Conservation (phyloP, 2,113 vertebrate species). For the Misgurnus anguillicaudatus region DNA sequence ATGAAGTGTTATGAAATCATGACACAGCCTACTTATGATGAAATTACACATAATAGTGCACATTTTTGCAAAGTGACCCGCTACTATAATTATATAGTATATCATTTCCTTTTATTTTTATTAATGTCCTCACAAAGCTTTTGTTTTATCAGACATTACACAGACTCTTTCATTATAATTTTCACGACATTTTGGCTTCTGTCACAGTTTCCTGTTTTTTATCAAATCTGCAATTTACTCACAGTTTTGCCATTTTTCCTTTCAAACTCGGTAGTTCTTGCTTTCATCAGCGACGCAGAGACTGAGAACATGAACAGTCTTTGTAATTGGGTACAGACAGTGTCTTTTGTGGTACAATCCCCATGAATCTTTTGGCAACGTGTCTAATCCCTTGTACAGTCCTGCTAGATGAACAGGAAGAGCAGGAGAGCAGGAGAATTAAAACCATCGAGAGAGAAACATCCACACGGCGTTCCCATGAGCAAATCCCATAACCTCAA, state of each 20-base stretch:
- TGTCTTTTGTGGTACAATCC: constrained; percentile 30
- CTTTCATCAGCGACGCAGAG: neutral
- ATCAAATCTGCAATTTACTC: constrained; percentile 7
- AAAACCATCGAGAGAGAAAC: neutral
- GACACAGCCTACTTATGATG: neutral
- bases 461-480: neutral
- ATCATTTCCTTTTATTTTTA: neutral
- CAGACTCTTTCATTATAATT: neutral
- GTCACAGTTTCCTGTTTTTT: neutral
- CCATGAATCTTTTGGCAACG: constrained; percentile 27
- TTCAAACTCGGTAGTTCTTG: neutral
- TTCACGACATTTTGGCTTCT: neutral
- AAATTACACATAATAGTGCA: too few relatives aligned
- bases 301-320: constrained; percentile 12
- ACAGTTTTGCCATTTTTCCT: neutral
- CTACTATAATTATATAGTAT: neutral
- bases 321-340: constrained; percentile 50
- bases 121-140: constrained; percentile 21
- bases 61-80: too few relatives aligned
- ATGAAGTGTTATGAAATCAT: neutral
- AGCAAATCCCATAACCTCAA: constrained; percentile 18
- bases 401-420: neutral
- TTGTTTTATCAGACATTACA: constrained; percentile 34
- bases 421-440: neutral
- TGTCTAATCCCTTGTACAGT: neutral